phyloP scores from a whole-genome alignment of 1,140 invertebrate species.

The Mya arenaria region DNA sequence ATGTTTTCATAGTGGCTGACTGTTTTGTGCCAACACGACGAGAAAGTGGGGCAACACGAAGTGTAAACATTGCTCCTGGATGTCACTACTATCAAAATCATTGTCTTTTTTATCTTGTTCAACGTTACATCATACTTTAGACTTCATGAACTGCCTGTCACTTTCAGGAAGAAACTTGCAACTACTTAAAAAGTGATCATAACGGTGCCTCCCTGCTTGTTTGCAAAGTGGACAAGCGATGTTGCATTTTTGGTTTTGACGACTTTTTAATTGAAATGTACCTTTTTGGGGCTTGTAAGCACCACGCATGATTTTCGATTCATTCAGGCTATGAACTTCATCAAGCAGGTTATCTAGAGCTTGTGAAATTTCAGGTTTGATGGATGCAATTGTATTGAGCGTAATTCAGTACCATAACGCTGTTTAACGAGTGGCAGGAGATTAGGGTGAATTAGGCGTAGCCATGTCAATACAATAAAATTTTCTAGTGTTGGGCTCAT shows the following conservation, averaged over 20 bases:
- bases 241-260: neutral
- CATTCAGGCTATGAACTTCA: neutral
- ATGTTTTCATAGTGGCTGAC: constrained; percentile 34
- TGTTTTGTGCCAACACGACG: constrained; percentile 9
- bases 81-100: neutral
- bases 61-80: neutral
- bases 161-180: constrained; percentile 21
- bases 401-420: constrained; percentile 58
- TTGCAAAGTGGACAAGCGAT: constrained; percentile 2
- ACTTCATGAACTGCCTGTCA: neutral
- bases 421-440: constrained; percentile 63
- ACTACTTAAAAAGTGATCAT: constrained; percentile 2
- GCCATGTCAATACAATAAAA: constrained; percentile 62
- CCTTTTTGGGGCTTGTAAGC: neutral
- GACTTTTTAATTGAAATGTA: neutral
- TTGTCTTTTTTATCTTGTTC: neutral
- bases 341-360: constrained; percentile 18
- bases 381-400: constrained; percentile 28
- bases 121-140: neutral
- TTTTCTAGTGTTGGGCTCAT: constrained; percentile 61
- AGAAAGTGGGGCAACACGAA: neutral
- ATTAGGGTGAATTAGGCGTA: constrained; percentile 59
- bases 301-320: neutral
- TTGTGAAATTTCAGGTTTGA: constrained; percentile 14
- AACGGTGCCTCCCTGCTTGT: neutral